These are phyloP conservation scores for Epirrita christyi DNA, from an alignment of 2,888 invertebrate genomes.

Conservation along the genomic window DNA sequence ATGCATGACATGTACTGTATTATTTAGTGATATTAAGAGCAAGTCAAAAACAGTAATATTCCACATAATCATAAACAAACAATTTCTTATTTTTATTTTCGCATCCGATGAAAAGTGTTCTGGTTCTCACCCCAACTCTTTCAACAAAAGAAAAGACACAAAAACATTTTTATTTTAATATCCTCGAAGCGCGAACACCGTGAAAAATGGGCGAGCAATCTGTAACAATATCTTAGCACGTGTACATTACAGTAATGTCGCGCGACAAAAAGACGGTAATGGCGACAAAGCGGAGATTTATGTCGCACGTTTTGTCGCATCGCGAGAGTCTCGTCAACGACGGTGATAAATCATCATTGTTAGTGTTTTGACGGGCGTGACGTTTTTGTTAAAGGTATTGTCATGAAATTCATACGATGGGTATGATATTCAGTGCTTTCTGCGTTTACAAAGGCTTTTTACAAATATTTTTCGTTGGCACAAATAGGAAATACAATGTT, in stretches of 20 bases:
- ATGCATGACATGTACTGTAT: too few species aligned
- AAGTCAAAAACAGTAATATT: too few species aligned
- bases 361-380: constrained; percentile 17
- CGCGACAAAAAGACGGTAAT: constrained; percentile 59
- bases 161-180: constrained; percentile 34
- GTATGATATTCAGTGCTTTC: too few species aligned
- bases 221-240: constrained; percentile 57
- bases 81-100: constrained; percentile 14
- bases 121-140: constrained; percentile 31
- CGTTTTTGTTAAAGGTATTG: not conserved
- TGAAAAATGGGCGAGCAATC: constrained; percentile 51
- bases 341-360: constrained; percentile 23
- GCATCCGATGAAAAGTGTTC: constrained; percentile 15
- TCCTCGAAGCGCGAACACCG: constrained; percentile 25
- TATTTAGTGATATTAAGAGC: too few species aligned
- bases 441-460: too few species aligned
- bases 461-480: not conserved
- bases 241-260: constrained; percentile 51
- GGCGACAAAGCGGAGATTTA: constrained; percentile 55
- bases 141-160: constrained; percentile 30
- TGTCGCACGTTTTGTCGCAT: constrained; percentile 33
- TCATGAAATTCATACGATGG: not conserved
- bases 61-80: constrained; percentile 11
- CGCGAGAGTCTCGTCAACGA: constrained; percentile 14
- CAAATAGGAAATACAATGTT: not conserved